A percentile compares a stretch with the other conserved stretches of the same genome.
These are phyloP conservation scores for Tachina grossa DNA, from an alignment of 2,888 invertebrate species.

Conservation along the genomic window DNA sequence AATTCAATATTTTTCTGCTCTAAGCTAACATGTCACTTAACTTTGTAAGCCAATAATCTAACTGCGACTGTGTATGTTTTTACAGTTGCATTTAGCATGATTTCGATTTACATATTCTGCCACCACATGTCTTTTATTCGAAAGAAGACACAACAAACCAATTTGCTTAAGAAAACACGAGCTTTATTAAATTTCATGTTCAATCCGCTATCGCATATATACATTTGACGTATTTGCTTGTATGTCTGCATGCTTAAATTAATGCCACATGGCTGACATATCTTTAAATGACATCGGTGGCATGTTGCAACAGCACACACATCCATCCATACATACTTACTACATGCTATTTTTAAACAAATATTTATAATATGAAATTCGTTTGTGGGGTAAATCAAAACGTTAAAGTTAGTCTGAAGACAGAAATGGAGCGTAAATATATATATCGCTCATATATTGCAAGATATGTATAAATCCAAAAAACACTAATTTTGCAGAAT, in stretches of 20 bases:
- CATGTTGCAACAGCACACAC: neutral
- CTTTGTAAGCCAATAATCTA: neutral
- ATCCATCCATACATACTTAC: too few relatives aligned
- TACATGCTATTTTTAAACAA: neutral
- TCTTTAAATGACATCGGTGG: neutral
- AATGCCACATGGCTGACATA: conserved; percentile 1
- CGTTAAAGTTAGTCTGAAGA: neutral
- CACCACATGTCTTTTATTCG: neutral
- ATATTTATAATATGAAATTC: conserved; percentile 21
- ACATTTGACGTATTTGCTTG: neutral
- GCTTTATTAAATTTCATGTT: conserved; percentile 9
- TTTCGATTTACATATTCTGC: neutral
- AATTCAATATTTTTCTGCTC: neutral
- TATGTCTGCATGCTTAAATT: neutral
- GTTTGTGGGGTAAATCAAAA: neutral
- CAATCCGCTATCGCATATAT: neutral
- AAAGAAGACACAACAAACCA: neutral
- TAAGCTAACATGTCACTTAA: neutral
- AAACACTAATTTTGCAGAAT: too few relatives aligned
- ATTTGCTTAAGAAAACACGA: conserved; percentile 7
- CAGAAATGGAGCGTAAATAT: neutral
- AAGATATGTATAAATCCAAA: too few relatives aligned
- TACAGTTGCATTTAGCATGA: neutral
- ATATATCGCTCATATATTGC: neutral
- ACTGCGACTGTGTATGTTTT: neutral